Base-by-base conservation (phyloP, 2,888 invertebrate species). In the Cinara cedri region DNA sequence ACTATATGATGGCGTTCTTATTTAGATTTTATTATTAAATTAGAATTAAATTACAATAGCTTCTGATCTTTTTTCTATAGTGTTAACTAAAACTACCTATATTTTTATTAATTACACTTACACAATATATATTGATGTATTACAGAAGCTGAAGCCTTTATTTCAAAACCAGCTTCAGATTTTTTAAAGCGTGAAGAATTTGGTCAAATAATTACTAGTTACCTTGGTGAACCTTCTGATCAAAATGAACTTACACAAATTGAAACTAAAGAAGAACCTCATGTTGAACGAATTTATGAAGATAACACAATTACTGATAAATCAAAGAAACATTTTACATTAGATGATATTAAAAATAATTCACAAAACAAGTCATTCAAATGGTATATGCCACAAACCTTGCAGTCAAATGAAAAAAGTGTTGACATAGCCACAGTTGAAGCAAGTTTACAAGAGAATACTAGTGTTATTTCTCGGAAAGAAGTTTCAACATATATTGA, bases 181-280 rank as follows among this genome's bases (percentile, higher is more conserved):
- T 74, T 72, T 46, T 49, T 70, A 34, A 81, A 75, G 8, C 49
- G 46, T 13, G 55, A 60, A 51, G 81, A 81, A 42, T 81, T 81
- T 70, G 70, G 80, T 54, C 44, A 74, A 34, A 81, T 81, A 55
- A 81, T 81, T 44, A 72, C 72, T 19, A 81, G 72, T 68, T 72
- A 81, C 49, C 19, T 42, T 34, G 57, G 72, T 19, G 63, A 65
- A 24, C 44, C 13, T 42, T 9, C 16, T 3, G 21, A 26, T n/a
- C 21, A 70, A 34, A 63, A 70, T 21, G 42, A 62, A 60, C 51
- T 16, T 51, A 51, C 21, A 11, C 49, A 51, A 70, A 57, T 78
- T 62, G 68, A 62, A 70, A 24, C 49, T 34, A 51, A 62, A 49
- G 51, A 46, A 21, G 14, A 51, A 21, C 24, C 51, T n/a, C 26